Evolutionary conservation across 2,113 vertebrate genomes (phyloP).

Genomic region (Narcine bancroftii): DNA sequence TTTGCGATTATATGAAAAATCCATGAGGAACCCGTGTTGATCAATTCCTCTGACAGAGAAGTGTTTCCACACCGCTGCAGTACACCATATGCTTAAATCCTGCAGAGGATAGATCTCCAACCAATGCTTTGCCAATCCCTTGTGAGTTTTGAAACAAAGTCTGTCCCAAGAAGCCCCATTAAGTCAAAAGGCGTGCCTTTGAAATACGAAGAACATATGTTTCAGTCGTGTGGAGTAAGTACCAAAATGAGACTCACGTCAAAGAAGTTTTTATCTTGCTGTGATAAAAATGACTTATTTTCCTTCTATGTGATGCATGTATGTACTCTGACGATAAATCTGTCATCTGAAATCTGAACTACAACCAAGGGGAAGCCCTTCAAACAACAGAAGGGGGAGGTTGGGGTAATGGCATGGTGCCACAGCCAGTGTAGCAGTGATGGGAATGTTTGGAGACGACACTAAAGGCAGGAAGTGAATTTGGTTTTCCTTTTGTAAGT

Average conservation of each 20-base stretch:
- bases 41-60: neutral
- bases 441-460: too few relatives aligned
- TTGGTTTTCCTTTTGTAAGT: too few relatives aligned
- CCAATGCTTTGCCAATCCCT: neutral
- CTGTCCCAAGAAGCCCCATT: neutral
- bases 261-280: conserved; percentile 11
- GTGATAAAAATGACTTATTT: neutral
- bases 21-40: too few relatives aligned
- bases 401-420: too few relatives aligned
- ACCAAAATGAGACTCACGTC: neutral
- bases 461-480: too few relatives aligned
- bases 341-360: too few relatives aligned
- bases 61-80: neutral
- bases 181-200: neutral
- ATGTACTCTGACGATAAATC: too few relatives aligned
- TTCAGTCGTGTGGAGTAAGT: neutral
- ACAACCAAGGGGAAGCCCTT: too few relatives aligned
- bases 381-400: too few relatives aligned
- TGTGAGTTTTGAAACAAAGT: neutral
- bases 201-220: neutral
- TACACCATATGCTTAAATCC: neutral
- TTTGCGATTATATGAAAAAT: neutral
- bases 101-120: neutral
- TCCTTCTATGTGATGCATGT: too few relatives aligned
- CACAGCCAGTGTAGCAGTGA: too few relatives aligned